Evolutionary conservation across 2,797 vertebrate genomes (phyloP), one percentile per base, ranked within the genome.

Genomic region (Lycodopsis pacificus): DNA sequence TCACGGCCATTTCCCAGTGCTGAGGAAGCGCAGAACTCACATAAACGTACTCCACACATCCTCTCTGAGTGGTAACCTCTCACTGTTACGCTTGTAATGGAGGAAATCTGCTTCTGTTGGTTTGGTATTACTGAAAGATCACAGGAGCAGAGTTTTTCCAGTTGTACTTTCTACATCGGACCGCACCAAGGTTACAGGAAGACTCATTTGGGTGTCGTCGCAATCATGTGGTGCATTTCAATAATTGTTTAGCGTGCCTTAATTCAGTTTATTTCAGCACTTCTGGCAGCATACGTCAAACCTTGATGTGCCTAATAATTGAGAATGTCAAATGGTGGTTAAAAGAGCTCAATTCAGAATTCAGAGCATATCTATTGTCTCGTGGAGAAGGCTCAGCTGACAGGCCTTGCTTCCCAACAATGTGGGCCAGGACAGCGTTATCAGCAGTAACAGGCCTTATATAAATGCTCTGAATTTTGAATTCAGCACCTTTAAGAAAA

Each of bases 141-240:
- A 94, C 88, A 92, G 91, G 85, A 94, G 90, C 92, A 92, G 94
- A 93, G 92, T 90, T 94, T 95, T 95, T 95, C 93, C 94, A 95
- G 92, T 89, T 89, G 51, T 78, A 58, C 84, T 91, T 81, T 78
- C 79, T 62, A 73, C 91, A 57, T 22, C 38, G 10, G 20, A 32
- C 69, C 54, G 61, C 62, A 49, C 46, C 7, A 56, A 73, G 22
- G 13, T 20, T 81, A 54, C 71, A 80, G 19, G 66, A 75, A 46
- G 76, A 61, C 57, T 59, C 57, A 67, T 76, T 7, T 58, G 42
- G 34, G 22, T 25, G 30, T 1, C 19, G 20, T 40, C 78, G 14
- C 22, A 72, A 51, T 48, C 27, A n/a, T 13, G 15, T 7, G 4
- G 3, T 53, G 40, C 22, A 64, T 64, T 80, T 67, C 11, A 70